Conservation (phyloP, 2,797 vertebrate genomes). For the Squalus acanthias region DNA sequence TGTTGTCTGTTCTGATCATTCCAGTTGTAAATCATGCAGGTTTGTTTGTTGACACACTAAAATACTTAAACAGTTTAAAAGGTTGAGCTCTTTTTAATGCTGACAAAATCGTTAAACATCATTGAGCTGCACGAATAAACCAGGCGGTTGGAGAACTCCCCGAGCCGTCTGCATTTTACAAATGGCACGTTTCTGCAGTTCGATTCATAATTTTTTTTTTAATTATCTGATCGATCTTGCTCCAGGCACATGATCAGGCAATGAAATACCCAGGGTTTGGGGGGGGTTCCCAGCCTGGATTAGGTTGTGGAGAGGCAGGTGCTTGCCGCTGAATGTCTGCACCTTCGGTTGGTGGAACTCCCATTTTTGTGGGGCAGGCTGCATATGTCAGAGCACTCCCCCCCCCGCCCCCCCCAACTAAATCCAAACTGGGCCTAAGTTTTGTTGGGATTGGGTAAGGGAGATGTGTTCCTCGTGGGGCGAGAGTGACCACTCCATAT, state of each 20-base stretch:
- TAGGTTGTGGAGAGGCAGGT: background rate
- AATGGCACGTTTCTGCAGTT: constrained; percentile 50
- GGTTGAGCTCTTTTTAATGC: constrained; percentile 71
- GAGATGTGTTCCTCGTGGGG: background rate
- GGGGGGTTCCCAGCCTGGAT: background rate
- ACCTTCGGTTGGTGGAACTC: background rate
- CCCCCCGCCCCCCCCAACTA: no score
- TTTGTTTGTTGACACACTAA: constrained; percentile 75
- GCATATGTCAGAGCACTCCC: no score
- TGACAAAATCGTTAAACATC: constrained; percentile 91
- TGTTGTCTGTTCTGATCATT: constrained; percentile 57
- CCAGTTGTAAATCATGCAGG: constrained; percentile 59
- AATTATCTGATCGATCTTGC: background rate
- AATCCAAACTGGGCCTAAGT: background rate
- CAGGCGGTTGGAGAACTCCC: constrained; percentile 62
- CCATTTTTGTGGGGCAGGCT: background rate
- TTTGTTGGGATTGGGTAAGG: background rate
- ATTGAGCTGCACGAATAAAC: constrained; percentile 83
- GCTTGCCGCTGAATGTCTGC: background rate
- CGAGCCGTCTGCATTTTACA: constrained; percentile 88
- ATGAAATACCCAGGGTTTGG: background rate
- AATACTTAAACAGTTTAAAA: constrained; percentile 56
- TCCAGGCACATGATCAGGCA: no score
- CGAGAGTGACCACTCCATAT: background rate
- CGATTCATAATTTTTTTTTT: background rate